These are phyloP conservation scores for Tychaedon coryphoeus DNA, from an alignment of 2,113 vertebrate genomes.

Conservation along the genomic window DNA sequence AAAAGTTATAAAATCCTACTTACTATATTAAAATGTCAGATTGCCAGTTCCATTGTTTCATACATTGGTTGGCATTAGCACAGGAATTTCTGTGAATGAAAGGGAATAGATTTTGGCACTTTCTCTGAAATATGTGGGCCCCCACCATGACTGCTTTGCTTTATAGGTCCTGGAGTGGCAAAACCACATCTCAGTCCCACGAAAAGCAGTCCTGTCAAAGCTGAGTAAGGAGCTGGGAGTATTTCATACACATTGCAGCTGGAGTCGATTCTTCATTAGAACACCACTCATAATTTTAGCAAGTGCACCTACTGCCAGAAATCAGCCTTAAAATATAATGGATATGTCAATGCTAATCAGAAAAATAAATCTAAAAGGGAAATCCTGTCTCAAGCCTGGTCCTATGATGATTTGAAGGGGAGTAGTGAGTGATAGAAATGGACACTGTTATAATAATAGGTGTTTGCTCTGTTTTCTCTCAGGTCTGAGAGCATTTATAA, in stretches of 20 bases:
- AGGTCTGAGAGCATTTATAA: background rate
- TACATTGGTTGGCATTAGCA: background rate
- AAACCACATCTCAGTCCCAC: background rate
- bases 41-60: background rate
- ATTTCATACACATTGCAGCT: background rate
- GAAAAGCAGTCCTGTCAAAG: slow-evolving; percentile 26
- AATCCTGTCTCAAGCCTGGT: background rate
- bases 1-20: background rate
- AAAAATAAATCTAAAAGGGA: background rate
- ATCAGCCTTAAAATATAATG: background rate
- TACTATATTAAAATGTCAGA: slow-evolving; percentile 7
- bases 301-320: background rate
- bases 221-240: background rate
- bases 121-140: background rate
- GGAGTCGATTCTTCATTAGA: slow-evolving; percentile 19
- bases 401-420: background rate
- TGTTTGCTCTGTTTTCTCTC: background rate
- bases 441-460: background rate
- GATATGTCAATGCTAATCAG: background rate
- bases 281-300: background rate
- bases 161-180: background rate
- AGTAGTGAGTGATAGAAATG: background rate
- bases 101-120: slow-evolving; percentile 30
- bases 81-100: background rate
- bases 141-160: background rate